Percentiles rank a stretch among this genome's conserved stretches.
These are phyloP conservation scores for Junonia oenone DNA, from an alignment of 2,888 invertebrate species.

Conservation along the genomic window DNA sequence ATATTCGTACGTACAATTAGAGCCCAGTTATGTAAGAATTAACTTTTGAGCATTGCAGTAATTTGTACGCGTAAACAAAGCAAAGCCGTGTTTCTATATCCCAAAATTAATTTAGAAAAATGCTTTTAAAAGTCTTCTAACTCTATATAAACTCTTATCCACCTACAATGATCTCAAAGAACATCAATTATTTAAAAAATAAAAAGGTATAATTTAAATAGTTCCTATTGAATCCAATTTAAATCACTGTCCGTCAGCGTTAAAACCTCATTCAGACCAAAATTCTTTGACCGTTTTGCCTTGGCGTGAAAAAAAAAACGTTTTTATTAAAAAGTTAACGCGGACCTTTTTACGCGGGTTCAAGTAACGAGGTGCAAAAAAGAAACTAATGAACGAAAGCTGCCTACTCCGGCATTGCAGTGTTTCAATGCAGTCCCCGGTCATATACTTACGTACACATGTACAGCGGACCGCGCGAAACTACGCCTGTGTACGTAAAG, in stretches of 20 bases:
- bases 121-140: too few species aligned
- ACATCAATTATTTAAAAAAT: too few species aligned
- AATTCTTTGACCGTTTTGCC: conserved; percentile 5
- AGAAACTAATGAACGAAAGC: conserved; percentile 34
- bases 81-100: too few species aligned
- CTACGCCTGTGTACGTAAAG: not conserved
- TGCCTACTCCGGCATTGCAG: conserved; percentile 36
- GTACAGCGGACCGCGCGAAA: conserved; percentile 10
- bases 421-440: conserved; percentile 34
- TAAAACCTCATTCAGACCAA: not conserved
- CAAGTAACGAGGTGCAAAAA: conserved; percentile 32
- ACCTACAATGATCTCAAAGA: too few species aligned
- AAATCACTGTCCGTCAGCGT: not conserved
- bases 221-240: not conserved
- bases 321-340: conserved; percentile 28
- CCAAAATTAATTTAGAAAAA: too few species aligned
- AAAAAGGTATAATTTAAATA: not conserved
- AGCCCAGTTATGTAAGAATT: too few species aligned
- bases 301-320: conserved; percentile 14
- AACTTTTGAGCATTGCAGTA: too few species aligned
- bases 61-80: too few species aligned
- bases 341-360: conserved; percentile 30
- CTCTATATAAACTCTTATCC: too few species aligned
- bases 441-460: conserved; percentile 15
- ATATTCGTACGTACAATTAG: too few species aligned